These are phyloP conservation scores for Sycon ciliatum DNA, from an alignment of 37 sponge, comb jelly and placozoan genomes.

Conservation along the genomic window DNA sequence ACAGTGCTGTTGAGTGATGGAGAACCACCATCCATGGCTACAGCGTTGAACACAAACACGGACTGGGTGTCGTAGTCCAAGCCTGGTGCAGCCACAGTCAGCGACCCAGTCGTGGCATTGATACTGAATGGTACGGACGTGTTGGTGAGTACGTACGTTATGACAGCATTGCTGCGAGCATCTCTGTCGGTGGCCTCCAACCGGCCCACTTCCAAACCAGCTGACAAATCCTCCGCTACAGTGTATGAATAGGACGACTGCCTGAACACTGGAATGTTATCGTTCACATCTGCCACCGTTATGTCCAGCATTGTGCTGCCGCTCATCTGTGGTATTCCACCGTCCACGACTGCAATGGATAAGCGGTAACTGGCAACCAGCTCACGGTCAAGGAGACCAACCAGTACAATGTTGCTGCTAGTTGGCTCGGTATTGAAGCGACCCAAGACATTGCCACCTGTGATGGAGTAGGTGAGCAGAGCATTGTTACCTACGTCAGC, in stretches of 20 bases:
- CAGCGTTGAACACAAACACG: neutral
- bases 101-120: too few species aligned
- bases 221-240: slow-evolving; percentile 20
- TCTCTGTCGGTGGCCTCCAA: slow-evolving; percentile 48
- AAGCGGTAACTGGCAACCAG: neutral
- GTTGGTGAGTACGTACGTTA: too few species aligned
- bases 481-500: slow-evolving; percentile 38
- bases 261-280: slow-evolving; percentile 43
- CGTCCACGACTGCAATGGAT: slow-evolving; percentile 10
- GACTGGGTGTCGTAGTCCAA: neutral
- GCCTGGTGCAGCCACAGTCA: too few species aligned
- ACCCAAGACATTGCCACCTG: slow-evolving; percentile 11
- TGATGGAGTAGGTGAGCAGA: slow-evolving; percentile 14
- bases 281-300: slow-evolving; percentile 47
- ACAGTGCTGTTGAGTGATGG: neutral
- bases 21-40: slow-evolving; percentile 18
- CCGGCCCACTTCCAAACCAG: slow-evolving; percentile 30
- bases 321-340: slow-evolving; percentile 22
- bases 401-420: neutral
- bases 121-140: too few species aligned
- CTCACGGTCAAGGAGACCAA: slow-evolving; percentile 38
- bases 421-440: slow-evolving; percentile 25
- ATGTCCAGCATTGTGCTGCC: slow-evolving; percentile 21
- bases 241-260: slow-evolving; percentile 23
- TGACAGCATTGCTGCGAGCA: slow-evolving; percentile 30